phyloP scores from a whole-genome alignment of 2,888 invertebrate species.

The Nemotelus nigrinus region DNA sequence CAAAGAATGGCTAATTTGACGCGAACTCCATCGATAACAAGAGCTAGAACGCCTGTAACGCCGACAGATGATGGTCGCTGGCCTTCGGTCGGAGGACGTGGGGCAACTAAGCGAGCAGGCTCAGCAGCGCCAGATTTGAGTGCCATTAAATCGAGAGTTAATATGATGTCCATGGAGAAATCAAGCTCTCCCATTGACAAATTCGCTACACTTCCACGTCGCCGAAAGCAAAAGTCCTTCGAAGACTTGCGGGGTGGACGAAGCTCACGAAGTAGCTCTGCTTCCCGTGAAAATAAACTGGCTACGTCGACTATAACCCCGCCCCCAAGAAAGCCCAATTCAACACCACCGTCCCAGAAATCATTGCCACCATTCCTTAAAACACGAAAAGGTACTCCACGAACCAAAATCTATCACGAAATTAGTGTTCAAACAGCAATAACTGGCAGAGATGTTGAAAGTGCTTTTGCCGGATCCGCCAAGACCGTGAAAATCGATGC shows the following conservation, averaged over 20 bases:
- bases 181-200: slow-evolving; percentile 71
- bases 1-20: slow-evolving; percentile 55
- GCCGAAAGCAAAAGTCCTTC: slow-evolving; percentile 74
- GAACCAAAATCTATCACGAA: slow-evolving; percentile 83
- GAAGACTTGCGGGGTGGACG: slow-evolving; percentile 66
- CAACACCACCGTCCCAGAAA: slow-evolving; percentile 56
- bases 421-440: slow-evolving; percentile 80
- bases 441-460: slow-evolving; percentile 76
- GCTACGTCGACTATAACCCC: slow-evolving; percentile 60
- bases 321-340: slow-evolving; percentile 56
- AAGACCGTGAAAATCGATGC: slow-evolving; percentile 59
- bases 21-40: slow-evolving; percentile 67
- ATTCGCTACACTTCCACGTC: slow-evolving; percentile 81
- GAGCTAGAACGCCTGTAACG: slow-evolving; percentile 72
- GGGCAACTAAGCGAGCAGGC: slow-evolving; percentile 57
- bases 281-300: slow-evolving; percentile 66
- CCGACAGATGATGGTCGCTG: slow-evolving; percentile 77
- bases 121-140: slow-evolving; percentile 61
- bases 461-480: slow-evolving; percentile 73
- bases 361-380: slow-evolving; percentile 67
- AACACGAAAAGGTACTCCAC: slow-evolving; percentile 62
- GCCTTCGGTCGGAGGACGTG: slow-evolving; percentile 66
- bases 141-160: slow-evolving; percentile 58
- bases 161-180: slow-evolving; percentile 60
- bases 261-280: slow-evolving; percentile 65